Percentiles rank a stretch among this genome's conserved stretches.
Conservation (phyloP, 2,113 vertebrate species). For the Agapornis roseicollis region DNA sequence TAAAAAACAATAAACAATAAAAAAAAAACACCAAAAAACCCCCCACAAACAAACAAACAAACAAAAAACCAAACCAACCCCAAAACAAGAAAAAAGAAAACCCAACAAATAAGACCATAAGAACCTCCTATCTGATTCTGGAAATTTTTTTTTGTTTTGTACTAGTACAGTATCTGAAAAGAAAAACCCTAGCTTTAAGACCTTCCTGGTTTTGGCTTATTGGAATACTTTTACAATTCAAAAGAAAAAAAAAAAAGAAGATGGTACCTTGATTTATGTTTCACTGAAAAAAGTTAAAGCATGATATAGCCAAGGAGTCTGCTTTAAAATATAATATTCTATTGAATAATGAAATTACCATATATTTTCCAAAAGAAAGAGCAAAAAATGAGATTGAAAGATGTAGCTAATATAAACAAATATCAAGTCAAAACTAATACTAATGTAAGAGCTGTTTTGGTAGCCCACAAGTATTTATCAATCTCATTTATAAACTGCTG, state of each 20-base stretch:
- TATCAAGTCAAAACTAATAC: not conserved
- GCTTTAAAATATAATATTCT: not conserved
- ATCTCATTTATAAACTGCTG: not conserved
- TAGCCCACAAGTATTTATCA: not conserved
- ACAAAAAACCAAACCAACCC: not conserved
- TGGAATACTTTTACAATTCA: not conserved
- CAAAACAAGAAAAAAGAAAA: not conserved
- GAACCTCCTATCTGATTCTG: not conserved
- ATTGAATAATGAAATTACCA: not conserved
- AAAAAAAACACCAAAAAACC: not conserved
- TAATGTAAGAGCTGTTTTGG: not conserved
- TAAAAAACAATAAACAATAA: too few relatives aligned
- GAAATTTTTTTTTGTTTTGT: not conserved
- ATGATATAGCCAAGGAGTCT: not conserved
- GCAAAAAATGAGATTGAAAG: not conserved
- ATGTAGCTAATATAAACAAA: not conserved
- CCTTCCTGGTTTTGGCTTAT: not conserved
- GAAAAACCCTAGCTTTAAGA: not conserved
- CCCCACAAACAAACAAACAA: rapidly evolving
- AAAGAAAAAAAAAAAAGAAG: not conserved
- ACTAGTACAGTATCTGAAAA: not conserved
- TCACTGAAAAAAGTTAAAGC: not conserved
- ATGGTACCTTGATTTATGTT: not conserved
- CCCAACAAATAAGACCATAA: not conserved
- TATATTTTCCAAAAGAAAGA: not conserved